Percentiles rank a stretch among this genome's conserved stretches.
phyloP scores from a whole-genome alignment of 2,888 invertebrate genomes.

The Himalopsyche kuldschensis region DNA sequence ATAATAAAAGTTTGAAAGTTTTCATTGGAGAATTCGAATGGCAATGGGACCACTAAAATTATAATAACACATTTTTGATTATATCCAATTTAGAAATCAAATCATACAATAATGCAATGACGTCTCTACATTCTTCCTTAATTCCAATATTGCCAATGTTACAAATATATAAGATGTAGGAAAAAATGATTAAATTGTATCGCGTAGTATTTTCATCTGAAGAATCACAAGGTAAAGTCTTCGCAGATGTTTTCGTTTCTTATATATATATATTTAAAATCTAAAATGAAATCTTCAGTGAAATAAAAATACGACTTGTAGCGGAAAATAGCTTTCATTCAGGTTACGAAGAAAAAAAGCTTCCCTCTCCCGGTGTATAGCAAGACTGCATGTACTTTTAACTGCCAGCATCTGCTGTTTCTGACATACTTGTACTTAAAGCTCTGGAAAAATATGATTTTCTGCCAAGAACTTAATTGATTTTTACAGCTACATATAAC shows the following conservation, averaged over 20 bases:
- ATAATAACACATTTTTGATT: no score
- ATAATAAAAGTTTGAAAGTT: no score
- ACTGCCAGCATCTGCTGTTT: background rate
- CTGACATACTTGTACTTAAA: background rate
- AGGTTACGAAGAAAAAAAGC: background rate
- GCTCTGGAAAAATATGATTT: background rate
- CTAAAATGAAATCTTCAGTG: background rate
- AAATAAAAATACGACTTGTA: background rate
- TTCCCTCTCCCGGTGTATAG: background rate
- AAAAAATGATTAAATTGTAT: background rate
- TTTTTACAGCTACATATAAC: background rate
- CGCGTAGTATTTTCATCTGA: background rate
- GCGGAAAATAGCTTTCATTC: background rate
- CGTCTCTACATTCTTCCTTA: no score
- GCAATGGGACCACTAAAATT: no score
- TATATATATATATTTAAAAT: background rate
- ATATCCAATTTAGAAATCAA: no score
- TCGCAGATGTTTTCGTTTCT: background rate
- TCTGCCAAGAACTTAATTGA: background rate
- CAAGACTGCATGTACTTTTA: background rate
- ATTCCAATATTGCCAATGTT: no score
- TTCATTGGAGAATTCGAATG: no score
- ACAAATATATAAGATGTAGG: no score
- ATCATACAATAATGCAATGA: no score
- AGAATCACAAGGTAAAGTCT: background rate